phyloP scores from a whole-genome alignment of 2,888 invertebrate genomes.

The Hemaris fuciformis region DNA sequence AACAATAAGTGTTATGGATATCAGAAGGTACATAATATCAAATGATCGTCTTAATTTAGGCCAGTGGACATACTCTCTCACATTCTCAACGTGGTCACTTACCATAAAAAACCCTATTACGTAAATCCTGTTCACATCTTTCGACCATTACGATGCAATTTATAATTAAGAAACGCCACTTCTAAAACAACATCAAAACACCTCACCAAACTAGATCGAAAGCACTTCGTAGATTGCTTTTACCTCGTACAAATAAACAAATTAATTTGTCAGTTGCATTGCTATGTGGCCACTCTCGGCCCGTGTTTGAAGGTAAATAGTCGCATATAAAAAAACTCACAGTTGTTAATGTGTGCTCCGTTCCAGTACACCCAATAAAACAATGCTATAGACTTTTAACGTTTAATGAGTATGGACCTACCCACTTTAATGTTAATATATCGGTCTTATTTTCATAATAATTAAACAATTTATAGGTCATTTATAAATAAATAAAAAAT shows the following conservation, averaged over 20 bases:
- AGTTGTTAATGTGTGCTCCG: constrained; percentile 5
- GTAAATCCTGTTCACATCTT: too few species aligned
- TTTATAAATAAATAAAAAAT: too few species aligned
- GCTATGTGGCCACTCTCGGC: constrained; percentile 1
- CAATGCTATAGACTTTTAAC: constrained; percentile 12
- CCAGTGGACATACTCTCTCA: too few species aligned
- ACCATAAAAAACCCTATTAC: too few species aligned
- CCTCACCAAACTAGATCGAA: constrained; percentile 3
- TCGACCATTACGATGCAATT: neutral
- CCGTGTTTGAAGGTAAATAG: constrained; percentile 17
- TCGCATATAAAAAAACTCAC: constrained; percentile 1
- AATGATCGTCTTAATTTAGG: too few species aligned
- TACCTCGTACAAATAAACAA: constrained; percentile 7
- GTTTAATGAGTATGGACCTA: constrained; percentile 1
- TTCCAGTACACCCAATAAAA: constrained; percentile 19
- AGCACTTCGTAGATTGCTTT: neutral
- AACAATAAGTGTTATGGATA: neutral
- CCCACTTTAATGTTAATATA: neutral
- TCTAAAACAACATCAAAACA: neutral
- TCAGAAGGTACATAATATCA: neutral
- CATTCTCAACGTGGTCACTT: too few species aligned
- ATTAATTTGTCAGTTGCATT: constrained; percentile 9
- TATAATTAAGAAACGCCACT: neutral
- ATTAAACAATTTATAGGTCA: too few species aligned
- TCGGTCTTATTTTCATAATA: too few species aligned